Evolutionary conservation across 2,113 vertebrate species (phyloP).

Genomic region (Saguinus midas): DNA sequence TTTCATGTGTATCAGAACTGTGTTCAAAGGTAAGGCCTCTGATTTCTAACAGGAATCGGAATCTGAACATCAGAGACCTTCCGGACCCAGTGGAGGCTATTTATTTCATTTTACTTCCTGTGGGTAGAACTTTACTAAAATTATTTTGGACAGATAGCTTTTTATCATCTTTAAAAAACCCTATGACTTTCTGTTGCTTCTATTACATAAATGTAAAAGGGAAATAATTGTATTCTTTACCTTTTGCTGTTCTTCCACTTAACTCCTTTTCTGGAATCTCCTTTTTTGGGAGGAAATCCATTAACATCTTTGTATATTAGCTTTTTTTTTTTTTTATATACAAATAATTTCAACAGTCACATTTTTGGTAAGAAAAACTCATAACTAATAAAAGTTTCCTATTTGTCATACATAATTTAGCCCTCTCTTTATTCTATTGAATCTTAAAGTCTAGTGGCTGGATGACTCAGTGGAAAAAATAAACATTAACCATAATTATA

Average conservation of each 20-base stretch:
- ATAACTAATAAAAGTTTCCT: not conserved
- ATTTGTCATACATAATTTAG: slow-evolving; percentile 8
- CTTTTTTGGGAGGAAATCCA: not conserved
- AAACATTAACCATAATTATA: not conserved
- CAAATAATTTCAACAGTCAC: not conserved
- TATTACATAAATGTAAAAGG: not conserved
- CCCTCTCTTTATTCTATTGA: not conserved
- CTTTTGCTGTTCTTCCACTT: not conserved
- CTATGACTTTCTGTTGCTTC: not conserved
- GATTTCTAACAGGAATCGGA: not conserved
- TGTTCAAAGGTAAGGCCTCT: not conserved
- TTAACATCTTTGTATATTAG: not conserved
- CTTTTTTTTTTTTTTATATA: not conserved
- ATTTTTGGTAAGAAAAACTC: not conserved
- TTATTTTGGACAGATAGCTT: not conserved
- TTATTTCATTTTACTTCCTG: not conserved
- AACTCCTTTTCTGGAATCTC: not conserved
- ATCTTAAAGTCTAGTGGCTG: not conserved
- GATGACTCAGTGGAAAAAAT: not conserved
- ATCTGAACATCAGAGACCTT: not conserved
- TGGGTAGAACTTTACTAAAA: not conserved
- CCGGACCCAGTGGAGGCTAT: not conserved
- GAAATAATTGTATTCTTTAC: not conserved
- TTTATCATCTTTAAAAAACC: not conserved
- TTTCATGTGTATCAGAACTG: not conserved